Conservation (phyloP, 2,888 invertebrate genomes). For the Sycophila texana region DNA sequence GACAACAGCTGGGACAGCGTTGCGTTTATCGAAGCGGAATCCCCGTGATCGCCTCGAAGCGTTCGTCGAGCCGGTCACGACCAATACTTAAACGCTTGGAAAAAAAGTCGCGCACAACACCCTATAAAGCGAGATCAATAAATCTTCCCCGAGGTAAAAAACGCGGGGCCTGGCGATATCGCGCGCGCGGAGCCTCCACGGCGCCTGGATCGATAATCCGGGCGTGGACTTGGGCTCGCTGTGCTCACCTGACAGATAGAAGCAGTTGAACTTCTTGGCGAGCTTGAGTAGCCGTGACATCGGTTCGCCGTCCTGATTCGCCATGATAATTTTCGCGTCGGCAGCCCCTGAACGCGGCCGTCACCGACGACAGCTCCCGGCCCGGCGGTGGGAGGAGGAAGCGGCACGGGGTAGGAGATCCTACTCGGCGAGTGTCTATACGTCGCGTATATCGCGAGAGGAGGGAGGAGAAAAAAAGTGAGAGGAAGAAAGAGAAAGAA, state of each 20-base stretch:
- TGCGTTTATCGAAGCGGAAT: no score
- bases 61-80: no score
- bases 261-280: slow-evolving; percentile 92
- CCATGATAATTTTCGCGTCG: slow-evolving; percentile 70
- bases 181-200: neutral
- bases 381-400: no score
- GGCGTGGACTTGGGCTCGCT: neutral
- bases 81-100: no score
- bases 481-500: neutral
- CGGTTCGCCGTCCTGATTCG: slow-evolving; percentile 74
- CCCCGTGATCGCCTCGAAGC: neutral
- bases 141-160: no score
- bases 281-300: slow-evolving; percentile 86
- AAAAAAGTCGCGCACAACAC: no score
- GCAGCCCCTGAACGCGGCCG: neutral
- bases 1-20: no score
- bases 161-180: neutral
- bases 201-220: slow-evolving; percentile 9
- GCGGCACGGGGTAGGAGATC: no score
- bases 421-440: no score
- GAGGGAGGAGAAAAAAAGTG: neutral
- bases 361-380: no score
- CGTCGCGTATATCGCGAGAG: no score
- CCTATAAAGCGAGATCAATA: neutral
- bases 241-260: slow-evolving; percentile 88